Base-by-base conservation (phyloP, 2,888 invertebrate species). In the Eustalomyia histrio region DNA sequence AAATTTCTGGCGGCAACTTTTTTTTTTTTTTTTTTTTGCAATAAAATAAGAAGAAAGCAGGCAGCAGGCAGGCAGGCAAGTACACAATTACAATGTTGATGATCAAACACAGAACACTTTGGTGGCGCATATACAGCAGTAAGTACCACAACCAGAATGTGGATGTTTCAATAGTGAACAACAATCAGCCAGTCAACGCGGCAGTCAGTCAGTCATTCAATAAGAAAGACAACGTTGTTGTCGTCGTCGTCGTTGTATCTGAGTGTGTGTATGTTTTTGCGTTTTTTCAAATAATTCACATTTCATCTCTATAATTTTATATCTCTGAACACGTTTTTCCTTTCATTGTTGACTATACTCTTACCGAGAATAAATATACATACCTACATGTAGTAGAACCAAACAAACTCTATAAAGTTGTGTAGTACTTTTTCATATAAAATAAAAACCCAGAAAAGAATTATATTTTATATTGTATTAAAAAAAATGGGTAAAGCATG, bases 1-100 rank as follows among this genome's bases (percentile, higher is more conserved):
- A 71, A 64, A 71, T 29, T 78, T 79, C 68, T 74, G 68, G 68
- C 79, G 79, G 79, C 74, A 79, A 79, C 68, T 63, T 79, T 72
- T 74, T 73, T 67, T 61, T 35, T 35, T 35, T 35, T 35, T n/a
- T n/a, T n/a, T 39, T 39, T 39, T 39, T 39, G 39, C n/a, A 47
- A 39, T 12, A n/a, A 17, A 10, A 50, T 16, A 39, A 35, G 16
- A 12, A 58, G 55, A 17, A 55, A 29, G 53, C 3, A 67, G 18
- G 10, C 33, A 55, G 14, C 33, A 75, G 14, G 35, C n/a, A 63
- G 50, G 47, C 10, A 68, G 52, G 60, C 10, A 21, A 10, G 7
- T 53, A 69, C 12, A 57, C 69, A 67, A 65, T 47, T 69, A 65
- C 55, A 53, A 63, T 63, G 67, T 61, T 47, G 64, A 58, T 47